phyloP scores from a whole-genome alignment of 2,797 vertebrate species.

The Sciurus vulgaris region DNA sequence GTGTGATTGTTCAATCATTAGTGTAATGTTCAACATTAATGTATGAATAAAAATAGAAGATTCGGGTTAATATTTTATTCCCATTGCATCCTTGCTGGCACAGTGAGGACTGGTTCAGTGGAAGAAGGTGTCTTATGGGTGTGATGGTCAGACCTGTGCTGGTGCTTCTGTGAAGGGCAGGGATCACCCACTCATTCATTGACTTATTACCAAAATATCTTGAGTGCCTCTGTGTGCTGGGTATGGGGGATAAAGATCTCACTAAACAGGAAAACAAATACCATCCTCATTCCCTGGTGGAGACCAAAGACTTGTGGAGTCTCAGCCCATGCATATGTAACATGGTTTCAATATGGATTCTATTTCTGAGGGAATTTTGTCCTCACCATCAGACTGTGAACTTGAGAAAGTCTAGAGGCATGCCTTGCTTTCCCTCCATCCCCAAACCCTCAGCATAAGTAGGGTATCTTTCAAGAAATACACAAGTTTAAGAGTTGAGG shows the following conservation, averaged over 20 bases:
- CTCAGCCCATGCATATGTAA: too few species aligned
- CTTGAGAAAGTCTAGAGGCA: neutral
- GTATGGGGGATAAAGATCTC: neutral
- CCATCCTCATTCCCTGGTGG: neutral
- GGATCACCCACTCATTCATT: neutral
- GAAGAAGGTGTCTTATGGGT: neutral
- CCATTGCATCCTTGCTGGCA: neutral
- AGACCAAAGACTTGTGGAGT: neutral
- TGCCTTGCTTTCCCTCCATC: rapidly evolving
- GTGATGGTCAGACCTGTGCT: neutral
- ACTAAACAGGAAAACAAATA: neutral
- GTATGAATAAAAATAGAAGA: constrained; percentile 14
- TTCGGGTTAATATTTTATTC: neutral
- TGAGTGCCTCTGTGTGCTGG: neutral
- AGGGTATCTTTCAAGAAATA: neutral
- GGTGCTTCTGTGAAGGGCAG: neutral
- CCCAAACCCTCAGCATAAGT: too few species aligned
- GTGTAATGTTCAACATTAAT: neutral
- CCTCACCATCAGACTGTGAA: neutral
- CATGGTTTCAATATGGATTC: neutral
- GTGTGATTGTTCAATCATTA: neutral
- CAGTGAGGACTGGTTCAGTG: neutral
- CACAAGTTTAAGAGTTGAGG: neutral
- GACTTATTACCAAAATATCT: neutral
- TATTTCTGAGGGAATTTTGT: neutral